Percentiles rank a stretch among this genome's conserved stretches.
These are phyloP conservation scores for Ammospiza nelsoni DNA, from an alignment of 2,113 vertebrate species.

Conservation along the genomic window DNA sequence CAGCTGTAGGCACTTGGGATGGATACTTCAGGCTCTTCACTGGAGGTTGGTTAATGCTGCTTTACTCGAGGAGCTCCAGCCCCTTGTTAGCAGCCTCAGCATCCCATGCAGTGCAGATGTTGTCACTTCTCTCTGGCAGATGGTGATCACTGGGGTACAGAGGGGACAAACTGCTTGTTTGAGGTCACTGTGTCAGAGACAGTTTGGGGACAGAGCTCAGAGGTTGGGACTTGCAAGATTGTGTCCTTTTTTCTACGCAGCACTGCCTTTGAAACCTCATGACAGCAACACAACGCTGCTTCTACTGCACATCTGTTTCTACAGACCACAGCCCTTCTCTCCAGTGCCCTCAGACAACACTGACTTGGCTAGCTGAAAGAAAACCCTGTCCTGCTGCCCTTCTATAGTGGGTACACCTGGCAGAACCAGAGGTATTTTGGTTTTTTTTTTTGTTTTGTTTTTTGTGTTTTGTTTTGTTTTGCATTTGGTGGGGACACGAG, in stretches of 20 bases:
- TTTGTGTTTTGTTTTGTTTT: neutral
- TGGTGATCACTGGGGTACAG: neutral
- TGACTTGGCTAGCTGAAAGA: neutral
- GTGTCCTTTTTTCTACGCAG: neutral
- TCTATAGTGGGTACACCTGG: neutral
- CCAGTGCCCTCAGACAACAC: neutral
- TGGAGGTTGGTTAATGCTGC: neutral
- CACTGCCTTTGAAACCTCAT: neutral
- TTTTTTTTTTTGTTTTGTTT: neutral
- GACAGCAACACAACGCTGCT: neutral
- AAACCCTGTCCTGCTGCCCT: neutral
- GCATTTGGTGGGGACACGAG: rapidly evolving
- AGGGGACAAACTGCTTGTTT: neutral
- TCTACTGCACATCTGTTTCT: neutral
- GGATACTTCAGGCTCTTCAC: neutral
- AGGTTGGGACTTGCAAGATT: neutral
- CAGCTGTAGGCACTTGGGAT: neutral
- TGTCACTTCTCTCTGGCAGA: neutral
- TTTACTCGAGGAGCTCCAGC: neutral
- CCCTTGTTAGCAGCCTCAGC: neutral
- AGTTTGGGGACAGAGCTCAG: neutral
- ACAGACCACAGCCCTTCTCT: neutral
- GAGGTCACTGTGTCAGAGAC: neutral
- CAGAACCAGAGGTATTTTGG: neutral
- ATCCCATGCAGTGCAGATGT: neutral